Evolutionary conservation across 2,888 invertebrate species (phyloP).

Genomic region (Calameuta filiformis): DNA sequence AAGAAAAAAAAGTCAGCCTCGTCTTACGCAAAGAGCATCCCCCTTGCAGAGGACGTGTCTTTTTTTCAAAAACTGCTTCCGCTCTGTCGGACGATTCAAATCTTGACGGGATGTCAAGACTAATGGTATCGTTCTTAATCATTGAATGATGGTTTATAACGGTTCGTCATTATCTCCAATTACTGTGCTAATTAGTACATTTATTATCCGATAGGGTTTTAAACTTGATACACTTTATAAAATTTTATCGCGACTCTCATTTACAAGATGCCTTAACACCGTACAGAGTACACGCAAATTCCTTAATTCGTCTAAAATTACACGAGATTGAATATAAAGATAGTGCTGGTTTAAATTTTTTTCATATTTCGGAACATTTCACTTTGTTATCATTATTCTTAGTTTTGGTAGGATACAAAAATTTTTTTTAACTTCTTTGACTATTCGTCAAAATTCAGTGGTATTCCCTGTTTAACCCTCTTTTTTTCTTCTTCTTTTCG

Average conservation of each 20-base stretch:
- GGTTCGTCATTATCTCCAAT: no score
- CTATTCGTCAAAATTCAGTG: background rate
- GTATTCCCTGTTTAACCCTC: background rate
- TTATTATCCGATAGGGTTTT: no score
- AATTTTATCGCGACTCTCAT: background rate
- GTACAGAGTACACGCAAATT: no score
- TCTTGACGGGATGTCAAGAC: background rate
- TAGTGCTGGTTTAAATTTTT: background rate
- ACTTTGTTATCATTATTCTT: background rate
- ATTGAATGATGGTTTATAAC: background rate
- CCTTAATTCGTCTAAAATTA: background rate
- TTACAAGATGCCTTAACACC: background rate
- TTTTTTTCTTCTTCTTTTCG: slow-evolving; percentile 5
- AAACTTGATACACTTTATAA: background rate
- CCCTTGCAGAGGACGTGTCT: background rate
- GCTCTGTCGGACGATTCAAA: background rate
- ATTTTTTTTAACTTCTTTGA: background rate
- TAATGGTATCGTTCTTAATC: background rate
- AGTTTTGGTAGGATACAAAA: background rate
- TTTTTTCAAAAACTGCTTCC: background rate
- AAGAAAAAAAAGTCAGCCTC: background rate
- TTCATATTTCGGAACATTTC: background rate
- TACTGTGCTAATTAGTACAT: no score
- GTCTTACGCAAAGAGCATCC: background rate
- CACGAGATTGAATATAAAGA: background rate